Evolutionary conservation across 2,888 invertebrate genomes (phyloP), one percentile per base, ranked within the genome.

Genomic region (Agrochola litura): DNA sequence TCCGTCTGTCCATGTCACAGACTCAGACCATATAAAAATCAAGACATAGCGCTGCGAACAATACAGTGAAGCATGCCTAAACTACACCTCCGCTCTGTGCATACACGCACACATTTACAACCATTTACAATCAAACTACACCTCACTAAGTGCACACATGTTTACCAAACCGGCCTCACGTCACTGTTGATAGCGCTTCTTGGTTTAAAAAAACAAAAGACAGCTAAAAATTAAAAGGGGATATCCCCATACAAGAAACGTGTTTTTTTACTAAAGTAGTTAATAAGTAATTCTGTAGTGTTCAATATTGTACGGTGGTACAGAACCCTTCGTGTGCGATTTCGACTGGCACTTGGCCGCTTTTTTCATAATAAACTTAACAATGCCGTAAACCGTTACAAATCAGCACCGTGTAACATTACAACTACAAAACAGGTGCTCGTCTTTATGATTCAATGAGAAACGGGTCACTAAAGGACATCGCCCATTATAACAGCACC

Each of bases 381-480:
- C 54, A 70, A 10, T 22, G 25, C 4, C 12, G 16, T 14, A 67
- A 64, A 69, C 81, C 71, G 68, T 69, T 72, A 52, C 25, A 52
- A 14, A 65, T 52, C 49, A 52, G 8, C 4, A 37, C 46, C 2
- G 54, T 72, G 65, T 63, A 72, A 69, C 65, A 66, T 56, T 22
- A 75, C 52, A 58, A 52, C 71, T 58, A 65, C 19, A 74, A 80
- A 75, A 68, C 52, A 16, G 56, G 46, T 60, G 14, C 61, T 61
- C 43, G 43, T 19, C 43, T 63, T 67, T 43, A 61, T 56, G 54
- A 37, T 64, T 71, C 37, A 63, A 78, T 74, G 54, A 56, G 46
- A 73, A 84, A 70, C 56, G 22, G 52, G 61, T 64, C 43, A 52
- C n/a, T 37, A 25, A 73, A 37, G 37, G 4, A 37, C 37, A 37